Evolutionary conservation across 2,888 invertebrate species (phyloP), one percentile per base, ranked within the genome.

Genomic region (Drosophila putrida): DNA sequence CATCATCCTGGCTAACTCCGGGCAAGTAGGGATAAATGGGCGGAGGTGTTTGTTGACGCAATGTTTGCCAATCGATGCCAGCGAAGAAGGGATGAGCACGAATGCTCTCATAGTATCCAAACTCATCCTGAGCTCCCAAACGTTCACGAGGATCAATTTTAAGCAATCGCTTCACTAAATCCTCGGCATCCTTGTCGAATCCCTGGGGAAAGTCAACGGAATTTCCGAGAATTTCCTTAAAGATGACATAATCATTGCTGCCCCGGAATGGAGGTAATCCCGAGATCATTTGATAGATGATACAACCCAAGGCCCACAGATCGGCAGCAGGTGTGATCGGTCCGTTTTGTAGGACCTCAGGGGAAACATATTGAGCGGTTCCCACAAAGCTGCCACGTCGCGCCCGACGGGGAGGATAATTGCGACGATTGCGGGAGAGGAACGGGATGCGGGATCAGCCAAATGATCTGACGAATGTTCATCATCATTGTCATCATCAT

Each of bases 351-450:
- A 99, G 93, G 71, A 99, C 95, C 93, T 99, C 99, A 3, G 99
- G 99, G 62, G 98, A 98, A 0, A 99, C 98, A 93, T 99, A 99
- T 92, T 99, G 99, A 2, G 99, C 99, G 10, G 99, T 99, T 53
- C 99, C 99, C 11, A 99, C 99, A 93, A 99, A 99, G 92, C 97
- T 97, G 88, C 96, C 96, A 84, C 72, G 73, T 3, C 88, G 63
- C 8, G 64, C 44, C 0, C 97, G 94, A 46, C 78, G 78, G 4
- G 79, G 80, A 38, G 78, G 76, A 71, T 82, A 73, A 0, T 50
- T 58, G 53, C 67, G 80, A 25, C 75, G 85, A 27, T 80, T 77
- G 41, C 74, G 72, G 27, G 78, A 0, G 85, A 80, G 35, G 46
- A 20, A 3, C 20, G 20, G 20, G 20, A 49, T 1, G 43, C 33